Percentiles rank a stretch among this genome's conserved stretches.
phyloP scores from a whole-genome alignment of 1,140 invertebrate species.

The Galleria mellonella region DNA sequence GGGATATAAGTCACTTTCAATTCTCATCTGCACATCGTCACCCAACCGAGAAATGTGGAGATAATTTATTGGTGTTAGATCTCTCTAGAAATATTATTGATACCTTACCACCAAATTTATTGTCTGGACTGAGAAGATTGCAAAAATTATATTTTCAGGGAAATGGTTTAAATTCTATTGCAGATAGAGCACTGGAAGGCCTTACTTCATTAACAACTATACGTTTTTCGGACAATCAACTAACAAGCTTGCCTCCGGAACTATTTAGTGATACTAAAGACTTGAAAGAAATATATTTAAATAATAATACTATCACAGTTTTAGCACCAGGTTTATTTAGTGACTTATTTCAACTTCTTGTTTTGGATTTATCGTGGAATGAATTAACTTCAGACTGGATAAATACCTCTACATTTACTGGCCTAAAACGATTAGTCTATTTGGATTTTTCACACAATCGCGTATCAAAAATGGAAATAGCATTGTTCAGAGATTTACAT shows the following conservation, averaged over 20 bases:
- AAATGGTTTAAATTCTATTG: constrained; percentile 84
- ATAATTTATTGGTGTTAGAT: constrained; percentile 84
- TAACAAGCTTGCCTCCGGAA: constrained; percentile 87
- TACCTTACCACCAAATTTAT: constrained; percentile 82
- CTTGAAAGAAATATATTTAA: constrained; percentile 87
- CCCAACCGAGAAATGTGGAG: constrained; percentile 80
- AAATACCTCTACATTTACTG: constrained; percentile 89
- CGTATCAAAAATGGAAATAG: constrained; percentile 85
- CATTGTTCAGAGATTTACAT: constrained; percentile 86
- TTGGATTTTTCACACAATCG: constrained; percentile 89
- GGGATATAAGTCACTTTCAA: constrained; percentile 84
- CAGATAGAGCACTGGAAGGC: constrained; percentile 88
- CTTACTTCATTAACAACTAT: constrained; percentile 84
- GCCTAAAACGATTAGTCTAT: constrained; percentile 85
- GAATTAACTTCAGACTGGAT: constrained; percentile 91
- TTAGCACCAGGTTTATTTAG: constrained; percentile 89
- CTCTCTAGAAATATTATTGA: constrained; percentile 89
- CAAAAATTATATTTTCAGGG: constrained; percentile 79
- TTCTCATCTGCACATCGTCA: constrained; percentile 79
- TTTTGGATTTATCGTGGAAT: constrained; percentile 90
- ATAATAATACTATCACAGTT: constrained; percentile 91
- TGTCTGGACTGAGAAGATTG: constrained; percentile 81
- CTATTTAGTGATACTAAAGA: constrained; percentile 87
- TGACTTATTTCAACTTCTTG: constrained; percentile 85
- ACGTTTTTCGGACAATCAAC: constrained; percentile 87